A percentile compares a stretch with the other conserved stretches of the same genome.
These are phyloP conservation scores for Automeris io DNA, from an alignment of 2,888 invertebrate species.

Conservation along the genomic window DNA sequence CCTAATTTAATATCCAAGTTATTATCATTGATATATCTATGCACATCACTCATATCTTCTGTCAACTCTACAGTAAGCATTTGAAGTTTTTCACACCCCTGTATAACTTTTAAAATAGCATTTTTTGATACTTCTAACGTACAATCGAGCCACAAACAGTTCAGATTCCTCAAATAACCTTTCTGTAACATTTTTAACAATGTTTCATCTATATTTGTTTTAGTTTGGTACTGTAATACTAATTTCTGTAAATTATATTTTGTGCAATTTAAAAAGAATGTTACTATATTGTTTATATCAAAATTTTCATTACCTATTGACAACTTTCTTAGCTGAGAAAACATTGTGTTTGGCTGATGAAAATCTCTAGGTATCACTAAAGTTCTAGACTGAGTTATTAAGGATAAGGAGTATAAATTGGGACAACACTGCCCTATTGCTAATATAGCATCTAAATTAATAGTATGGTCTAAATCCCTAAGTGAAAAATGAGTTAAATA, in stretches of 20 bases:
- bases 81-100: conserved; percentile 49
- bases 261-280: conserved; percentile 59
- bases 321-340: conserved; percentile 47
- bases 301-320: conserved; percentile 65
- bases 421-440: conserved; percentile 60
- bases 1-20: conserved; percentile 65
- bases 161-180: conserved; percentile 50
- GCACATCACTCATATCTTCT: conserved; percentile 49
- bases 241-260: conserved; percentile 50
- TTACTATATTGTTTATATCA: conserved; percentile 49
- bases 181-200: conserved; percentile 47
- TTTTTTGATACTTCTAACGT: conserved; percentile 59
- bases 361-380: conserved; percentile 52
- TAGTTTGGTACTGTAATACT: conserved; percentile 61
- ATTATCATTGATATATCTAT: conserved; percentile 53
- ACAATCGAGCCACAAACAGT: conserved; percentile 64
- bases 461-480: conserved; percentile 63
- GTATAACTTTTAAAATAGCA: conserved; percentile 53
- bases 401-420: conserved; percentile 52
- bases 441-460: conserved; percentile 54
- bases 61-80: conserved; percentile 56
- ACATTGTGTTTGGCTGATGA: conserved; percentile 44
- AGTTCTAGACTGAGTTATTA: conserved; percentile 61
- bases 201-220: conserved; percentile 50
- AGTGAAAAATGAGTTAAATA: conserved; percentile 65